Evolutionary conservation across 2,797 vertebrate species (phyloP).

Genomic region (Myotis vivesi): DNA sequence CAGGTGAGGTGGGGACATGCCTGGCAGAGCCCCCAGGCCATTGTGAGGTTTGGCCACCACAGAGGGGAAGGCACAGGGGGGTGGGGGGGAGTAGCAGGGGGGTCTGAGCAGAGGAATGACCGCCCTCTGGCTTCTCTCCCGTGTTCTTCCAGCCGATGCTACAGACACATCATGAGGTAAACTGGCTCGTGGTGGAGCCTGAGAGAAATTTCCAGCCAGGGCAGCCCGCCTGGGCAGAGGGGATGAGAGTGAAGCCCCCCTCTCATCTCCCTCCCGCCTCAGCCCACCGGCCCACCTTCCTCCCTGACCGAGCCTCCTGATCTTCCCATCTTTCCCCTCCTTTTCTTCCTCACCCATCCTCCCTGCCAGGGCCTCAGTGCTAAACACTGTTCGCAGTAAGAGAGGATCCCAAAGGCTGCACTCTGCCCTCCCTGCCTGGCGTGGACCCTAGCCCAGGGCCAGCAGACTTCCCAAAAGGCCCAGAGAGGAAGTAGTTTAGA

Average conservation of each 20-base stretch:
- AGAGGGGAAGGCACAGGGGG: background rate
- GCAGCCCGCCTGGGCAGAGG: background rate
- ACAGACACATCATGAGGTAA: background rate
- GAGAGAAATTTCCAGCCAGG: background rate
- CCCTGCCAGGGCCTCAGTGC: rapidly evolving
- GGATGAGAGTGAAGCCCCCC: rapidly evolving
- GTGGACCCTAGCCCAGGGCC: background rate
- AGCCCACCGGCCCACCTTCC: rapidly evolving
- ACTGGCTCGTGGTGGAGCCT: rapidly evolving
- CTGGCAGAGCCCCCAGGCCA: no score
- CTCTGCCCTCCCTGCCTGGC: rapidly evolving
- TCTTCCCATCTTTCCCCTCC: background rate
- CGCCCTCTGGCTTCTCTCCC: background rate
- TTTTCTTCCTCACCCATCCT: background rate
- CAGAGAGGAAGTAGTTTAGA: background rate
- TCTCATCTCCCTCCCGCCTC: background rate
- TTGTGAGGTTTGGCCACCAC: background rate
- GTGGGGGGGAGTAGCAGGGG: rapidly evolving
- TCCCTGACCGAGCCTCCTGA: background rate
- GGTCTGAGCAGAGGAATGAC: background rate
- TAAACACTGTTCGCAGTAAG: background rate
- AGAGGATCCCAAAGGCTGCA: background rate
- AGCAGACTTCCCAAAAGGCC: background rate
- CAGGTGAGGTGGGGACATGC: background rate
- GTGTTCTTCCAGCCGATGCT: rapidly evolving